Base-by-base conservation (phyloP, 2,113 vertebrate genomes). In the Lontra canadensis region DNA sequence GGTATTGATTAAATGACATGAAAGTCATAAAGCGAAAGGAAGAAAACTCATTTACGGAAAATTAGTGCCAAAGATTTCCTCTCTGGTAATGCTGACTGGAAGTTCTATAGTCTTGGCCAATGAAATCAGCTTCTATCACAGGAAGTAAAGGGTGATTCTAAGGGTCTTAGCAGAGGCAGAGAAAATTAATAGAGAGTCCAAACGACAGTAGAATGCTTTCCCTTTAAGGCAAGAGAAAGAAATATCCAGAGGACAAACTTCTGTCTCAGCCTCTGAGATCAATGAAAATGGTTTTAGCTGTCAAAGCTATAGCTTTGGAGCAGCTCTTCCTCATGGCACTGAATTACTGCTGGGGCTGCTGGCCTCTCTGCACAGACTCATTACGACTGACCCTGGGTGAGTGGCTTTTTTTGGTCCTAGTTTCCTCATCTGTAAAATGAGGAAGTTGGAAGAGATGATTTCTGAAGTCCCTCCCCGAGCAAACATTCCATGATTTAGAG, bases 401-500 rank as follows among this genome's bases (percentile, higher is more conserved):
- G 61, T 82, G 42, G 61, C 34, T 97, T 97, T 67, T 67, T 89
- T 92, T 71, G 83, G 92, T 94, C 71, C 87, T 49, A 69, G 84
- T 97, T 97, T 98, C 92, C 94, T 97, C 95, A 85, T 92, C 97
- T 97, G 65, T 97, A 96, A 98, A 96, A 96, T 95, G 57, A 96
- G 80, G 39, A 71, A 39, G 15, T 47, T 96, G 84, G 76, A 94
- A 71, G 9, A 81, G 80, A 94, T 95, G 84, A 94, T 71, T 92
- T 81, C 90, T 36, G 63, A 92, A 94, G 87, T 59, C 65, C 47
- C 92, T 95, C 88, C 69, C 31, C 88, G 29, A 20, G 2, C 69
- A 73, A 79, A 49, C 74, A 47, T 65, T 92, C 90, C 90, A 92
- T 92, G 94, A 96, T 90, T 92, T 78, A 81, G 57, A 84, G 83